Base-by-base conservation (phyloP, 2,797 vertebrate species). In the Merluccius polli region DNA sequence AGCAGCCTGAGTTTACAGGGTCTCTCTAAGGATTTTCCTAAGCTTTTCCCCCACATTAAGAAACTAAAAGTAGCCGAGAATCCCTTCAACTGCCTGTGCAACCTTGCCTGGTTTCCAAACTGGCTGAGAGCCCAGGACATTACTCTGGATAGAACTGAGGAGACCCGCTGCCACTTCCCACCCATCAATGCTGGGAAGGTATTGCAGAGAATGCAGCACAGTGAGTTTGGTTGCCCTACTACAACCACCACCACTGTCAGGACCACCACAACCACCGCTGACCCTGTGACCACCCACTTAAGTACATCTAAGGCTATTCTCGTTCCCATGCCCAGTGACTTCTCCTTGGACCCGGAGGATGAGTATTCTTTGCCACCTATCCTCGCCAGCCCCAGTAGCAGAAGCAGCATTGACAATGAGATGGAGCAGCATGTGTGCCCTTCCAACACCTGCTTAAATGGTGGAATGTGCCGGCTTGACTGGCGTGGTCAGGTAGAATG, bases 131-230 rank as follows among this genome's bases (percentile, higher is more conserved):
- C 89, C 32, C 92, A 93, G 29, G 87, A 84, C 0, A 89, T 96
- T 31, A 79, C 79, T 0, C 91, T 98, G 74, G 90, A 92, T 38
- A 94, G 94, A 78, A 92, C 91, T 0, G 95, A 98, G 68, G 97
- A 98, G 87, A 99, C 97, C 0, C 96, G 97, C 13, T 99, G 98
- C 86, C 98, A 99, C 87, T 99, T 99, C 76, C 98, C 98, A 0
- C 96, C 93, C 0, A 93, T 95, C 80, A 97, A 95, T 18, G 94
- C 97, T 0, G 96, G 96, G 74, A 96, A 93, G 78, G 92, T 96
- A 38, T 92, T 99, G 75, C 91, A 95, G 75, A 92, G 92, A 79
- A 91, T 99, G 44, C 94, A 96, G 4, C 93, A 96, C 1, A 88
- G 90, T 0, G 97, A 99, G 84, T 98, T 98, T 3, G 97, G 97